These are phyloP conservation scores for Rhodophaea formosa DNA, from an alignment of 2,888 invertebrate genomes.

Conservation along the genomic window DNA sequence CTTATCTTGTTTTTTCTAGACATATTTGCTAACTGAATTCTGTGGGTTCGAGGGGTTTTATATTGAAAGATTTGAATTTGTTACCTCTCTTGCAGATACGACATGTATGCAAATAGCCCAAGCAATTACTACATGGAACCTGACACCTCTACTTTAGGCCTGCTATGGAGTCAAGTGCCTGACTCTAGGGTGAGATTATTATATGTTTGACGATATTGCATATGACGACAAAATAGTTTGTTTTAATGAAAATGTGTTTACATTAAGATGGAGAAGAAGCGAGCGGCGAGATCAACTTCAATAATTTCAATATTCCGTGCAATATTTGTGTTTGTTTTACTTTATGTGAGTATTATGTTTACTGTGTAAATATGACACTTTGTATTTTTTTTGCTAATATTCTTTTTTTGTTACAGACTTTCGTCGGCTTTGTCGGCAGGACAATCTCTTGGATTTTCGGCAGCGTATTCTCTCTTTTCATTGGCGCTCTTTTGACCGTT, in stretches of 20 bases:
- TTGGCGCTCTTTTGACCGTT: slow-evolving; percentile 67
- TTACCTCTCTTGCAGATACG: slow-evolving; percentile 53
- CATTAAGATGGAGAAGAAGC: neutral
- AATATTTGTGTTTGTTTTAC: neutral
- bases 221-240: neutral
- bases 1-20: too few relatives aligned
- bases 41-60: too few relatives aligned
- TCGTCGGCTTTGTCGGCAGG: slow-evolving; percentile 58
- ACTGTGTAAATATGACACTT: neutral
- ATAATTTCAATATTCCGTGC: neutral
- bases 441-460: slow-evolving; percentile 63
- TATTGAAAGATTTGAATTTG: too few relatives aligned
- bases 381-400: neutral
- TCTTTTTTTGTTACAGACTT: slow-evolving; percentile 51
- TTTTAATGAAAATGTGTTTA: neutral
- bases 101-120: slow-evolving; percentile 52
- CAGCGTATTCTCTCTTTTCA: slow-evolving; percentile 72
- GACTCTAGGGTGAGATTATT: slow-evolving; percentile 58
- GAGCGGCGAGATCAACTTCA: neutral
- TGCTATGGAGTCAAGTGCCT: slow-evolving; percentile 72
- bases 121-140: slow-evolving; percentile 58
- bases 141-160: slow-evolving; percentile 56
- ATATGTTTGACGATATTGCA: neutral
- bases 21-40: too few relatives aligned
- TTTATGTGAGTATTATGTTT: neutral